phyloP scores from a whole-genome alignment of 2,113 vertebrate genomes.

The Spea multiplicata region DNA sequence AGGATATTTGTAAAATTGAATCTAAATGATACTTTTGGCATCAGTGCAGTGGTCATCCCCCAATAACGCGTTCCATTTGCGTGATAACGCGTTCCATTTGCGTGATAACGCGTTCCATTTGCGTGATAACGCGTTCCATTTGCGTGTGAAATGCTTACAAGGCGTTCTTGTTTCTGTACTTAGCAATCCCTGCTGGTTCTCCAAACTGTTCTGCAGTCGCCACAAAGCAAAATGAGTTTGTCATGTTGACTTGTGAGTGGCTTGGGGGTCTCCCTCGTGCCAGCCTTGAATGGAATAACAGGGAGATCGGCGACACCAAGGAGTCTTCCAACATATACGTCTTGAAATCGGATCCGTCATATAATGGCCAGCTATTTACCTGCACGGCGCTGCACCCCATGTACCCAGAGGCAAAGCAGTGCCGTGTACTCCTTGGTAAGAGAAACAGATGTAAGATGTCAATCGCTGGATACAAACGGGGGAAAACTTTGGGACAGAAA shows the following conservation, averaged over 20 bases:
- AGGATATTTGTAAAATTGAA: too few species aligned
- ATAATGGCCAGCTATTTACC: constrained; percentile 68
- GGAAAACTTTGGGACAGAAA: too few species aligned
- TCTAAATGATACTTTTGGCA: too few species aligned
- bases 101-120: too few species aligned
- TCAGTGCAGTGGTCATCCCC: too few species aligned
- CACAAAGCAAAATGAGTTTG: constrained; percentile 66
- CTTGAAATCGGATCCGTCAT: constrained; percentile 61
- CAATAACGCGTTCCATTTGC: too few species aligned
- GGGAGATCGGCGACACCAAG: constrained; percentile 55
- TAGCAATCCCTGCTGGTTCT: constrained; percentile 68
- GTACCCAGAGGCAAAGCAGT: constrained; percentile 56
- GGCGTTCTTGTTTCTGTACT: background rate
- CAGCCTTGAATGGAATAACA: constrained; percentile 72
- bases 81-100: too few species aligned
- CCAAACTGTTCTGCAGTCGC: constrained; percentile 71
- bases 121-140: too few species aligned
- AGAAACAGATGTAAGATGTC: too few species aligned
- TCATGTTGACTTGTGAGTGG: constrained; percentile 83
- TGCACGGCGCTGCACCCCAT: constrained; percentile 77
- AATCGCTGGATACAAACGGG: too few species aligned
- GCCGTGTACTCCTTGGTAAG: constrained; percentile 78
- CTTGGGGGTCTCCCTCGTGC: constrained; percentile 72
- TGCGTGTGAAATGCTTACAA: too few species aligned
- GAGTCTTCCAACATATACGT: constrained; percentile 67